phyloP scores from a whole-genome alignment of 2,888 invertebrate species.

The Drosophila anceps region DNA sequence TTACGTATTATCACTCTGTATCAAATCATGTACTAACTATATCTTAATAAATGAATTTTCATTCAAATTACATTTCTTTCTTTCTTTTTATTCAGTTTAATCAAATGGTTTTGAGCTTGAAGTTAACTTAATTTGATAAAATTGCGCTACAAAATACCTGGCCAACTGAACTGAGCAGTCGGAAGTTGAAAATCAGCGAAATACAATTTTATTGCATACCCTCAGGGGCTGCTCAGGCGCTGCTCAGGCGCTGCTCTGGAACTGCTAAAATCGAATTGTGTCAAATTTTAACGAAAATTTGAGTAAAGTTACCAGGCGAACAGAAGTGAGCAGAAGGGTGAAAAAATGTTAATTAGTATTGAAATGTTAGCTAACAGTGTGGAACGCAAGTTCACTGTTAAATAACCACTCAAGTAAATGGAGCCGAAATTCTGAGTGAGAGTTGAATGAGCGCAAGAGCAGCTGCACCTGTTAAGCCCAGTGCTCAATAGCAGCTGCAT shows the following conservation, averaged over 20 bases:
- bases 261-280: neutral
- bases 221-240: neutral
- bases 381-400: neutral
- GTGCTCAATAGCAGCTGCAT: neutral
- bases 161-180: too few relatives aligned
- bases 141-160: too few relatives aligned
- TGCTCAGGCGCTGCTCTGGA: neutral
- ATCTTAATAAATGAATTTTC: neutral
- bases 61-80: neutral
- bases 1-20: too few relatives aligned
- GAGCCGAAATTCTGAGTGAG: neutral
- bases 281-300: neutral
- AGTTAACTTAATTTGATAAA: too few relatives aligned
- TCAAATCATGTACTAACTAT: neutral
- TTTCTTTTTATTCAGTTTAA: neutral
- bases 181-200: neutral
- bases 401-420: neutral
- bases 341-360: neutral
- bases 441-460: neutral
- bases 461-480: neutral
- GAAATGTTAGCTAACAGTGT: neutral
- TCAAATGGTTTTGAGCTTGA: too few relatives aligned
- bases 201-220: neutral
- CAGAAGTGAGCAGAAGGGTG: neutral
- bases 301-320: neutral